Base-by-base conservation (phyloP, 2,113 vertebrate species). In the Tiliqua scincoides region DNA sequence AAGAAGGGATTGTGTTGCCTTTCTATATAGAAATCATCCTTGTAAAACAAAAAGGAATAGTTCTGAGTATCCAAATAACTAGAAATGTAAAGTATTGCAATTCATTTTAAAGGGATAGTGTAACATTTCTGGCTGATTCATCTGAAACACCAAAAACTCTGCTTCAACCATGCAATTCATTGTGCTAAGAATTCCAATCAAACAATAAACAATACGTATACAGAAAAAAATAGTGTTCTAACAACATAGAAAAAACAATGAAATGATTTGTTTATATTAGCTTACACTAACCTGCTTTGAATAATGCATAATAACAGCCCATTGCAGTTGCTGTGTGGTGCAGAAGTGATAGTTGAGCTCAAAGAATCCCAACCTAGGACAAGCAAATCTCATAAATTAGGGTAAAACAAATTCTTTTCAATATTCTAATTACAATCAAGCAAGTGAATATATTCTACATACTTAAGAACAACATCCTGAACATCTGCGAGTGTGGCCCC, bases 381-480 rank as follows among this genome's bases (percentile, higher is more conserved):
- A 89, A 81, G 15, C 25, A 62, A 81, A 63, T 80, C 18, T 52
- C 15, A 85, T 77, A 27, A 43, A 67, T 59, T 32, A 75, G 72
- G 11, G 30, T 4, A 91, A 5, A 72, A 77, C 48, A 70, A 65
- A 54, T 30, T 54, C 0, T 54, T 35, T 48, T 23, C 15, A 68
- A 52, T 78, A 61, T 71, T 79, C 35, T 32, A 71, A 78, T 52
- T 73, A 72, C 72, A 65, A 72, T 48, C 3, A 32, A 52, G 5
- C 48, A 5, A 65, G 32, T 54, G 11, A 80, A 52, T 89, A 32
- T 82, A 78, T 80, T 91, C 32, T 82, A 92, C 95, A 6, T 98
- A 99, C 98, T 98, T 98, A 93, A 99, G 98, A 88, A 98, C 97
- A 11, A 99, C 97, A 85, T 99, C 98, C 93, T 99, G 98, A 20